Conservation (phyloP, 2,888 invertebrate species). For the Zootermopsis nevadensis region DNA sequence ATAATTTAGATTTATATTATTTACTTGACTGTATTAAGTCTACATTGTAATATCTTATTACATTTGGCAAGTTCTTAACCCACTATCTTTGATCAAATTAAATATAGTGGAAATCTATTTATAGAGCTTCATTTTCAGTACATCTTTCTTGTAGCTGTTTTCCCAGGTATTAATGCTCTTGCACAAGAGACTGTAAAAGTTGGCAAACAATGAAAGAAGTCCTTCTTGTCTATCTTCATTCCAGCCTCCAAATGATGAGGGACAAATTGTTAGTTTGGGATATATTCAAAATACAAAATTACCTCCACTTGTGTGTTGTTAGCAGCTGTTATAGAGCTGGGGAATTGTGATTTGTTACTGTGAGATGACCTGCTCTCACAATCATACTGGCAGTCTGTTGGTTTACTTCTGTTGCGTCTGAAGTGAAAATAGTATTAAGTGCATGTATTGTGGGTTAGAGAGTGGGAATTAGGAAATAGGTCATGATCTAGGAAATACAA, state of each 20-base stretch:
- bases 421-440: not conserved
- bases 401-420: not conserved
- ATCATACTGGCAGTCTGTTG: not conserved
- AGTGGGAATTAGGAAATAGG: not conserved
- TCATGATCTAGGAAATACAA: not conserved
- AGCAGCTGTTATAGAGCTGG: slow-evolving; percentile 28
- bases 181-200: slow-evolving; percentile 43
- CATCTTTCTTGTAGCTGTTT: slow-evolving; percentile 39
- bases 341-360: slow-evolving; percentile 29
- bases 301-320: slow-evolving; percentile 11
- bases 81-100: slow-evolving; percentile 18
- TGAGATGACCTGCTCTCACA: slow-evolving; percentile 13
- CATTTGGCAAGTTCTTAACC: slow-evolving; percentile 26
- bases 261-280: slow-evolving; percentile 21
- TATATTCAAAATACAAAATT: slow-evolving; percentile 19
- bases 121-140: slow-evolving; percentile 40
- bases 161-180: slow-evolving; percentile 45
- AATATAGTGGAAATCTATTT: slow-evolving; percentile 37
- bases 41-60: not conserved
- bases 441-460: not conserved
- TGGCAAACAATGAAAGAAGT: slow-evolving; percentile 50
- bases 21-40: not conserved
- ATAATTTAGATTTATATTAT: not conserved
- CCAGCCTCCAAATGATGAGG: slow-evolving; percentile 11
- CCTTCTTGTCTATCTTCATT: slow-evolving; percentile 41